Evolutionary conservation across 2,888 invertebrate species (phyloP), one percentile per base, ranked within the genome.

Genomic region (Sphaeridia pumilis): DNA sequence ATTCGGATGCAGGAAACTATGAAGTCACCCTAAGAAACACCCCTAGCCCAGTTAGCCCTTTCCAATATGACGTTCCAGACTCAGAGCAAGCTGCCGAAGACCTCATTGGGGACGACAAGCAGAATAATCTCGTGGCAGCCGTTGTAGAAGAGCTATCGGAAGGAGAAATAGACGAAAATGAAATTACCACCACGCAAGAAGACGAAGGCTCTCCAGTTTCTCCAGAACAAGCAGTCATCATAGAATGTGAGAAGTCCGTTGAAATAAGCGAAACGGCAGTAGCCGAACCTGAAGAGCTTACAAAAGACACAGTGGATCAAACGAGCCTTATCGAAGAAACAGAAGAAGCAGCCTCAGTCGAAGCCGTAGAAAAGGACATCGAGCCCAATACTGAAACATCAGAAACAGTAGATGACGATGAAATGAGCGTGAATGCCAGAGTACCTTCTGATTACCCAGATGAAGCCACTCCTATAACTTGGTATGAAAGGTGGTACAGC

Each of bases 401-500:
- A 20, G 21, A 4, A 21, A 10, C 14, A 4, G 14, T 3, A 21
- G 45, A 45, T n/a, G 25, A 45, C n/a, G 46, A 46, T 5, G 28
- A 28, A 2, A n/a, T n/a, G n/a, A n/a, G n/a, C n/a, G n/a, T n/a
- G n/a, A n/a, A n/a, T n/a, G n/a, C n/a, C n/a, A n/a, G n/a, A n/a
- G n/a, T n/a, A n/a, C 4, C 21, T 5, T n/a, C 28, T 2, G 46
- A 52, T 20, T 48, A 48, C 36, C 54, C 44, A 35, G 58, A 56
- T 12, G 52, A 58, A 22, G 53, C 56, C 10, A 59, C 53, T n/a
- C 64, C 64, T 7, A 36, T 60, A 1, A 67, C 66, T 2, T 67
- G 67, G 67, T 65, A 65, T 36, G 64, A 65, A 46, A 49, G 67
- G 34, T 67, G 67, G 67, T 63, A 65, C 35, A 58, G 64, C 44